Percentiles rank a stretch among this genome's conserved stretches.
Conservation (phyloP, 2,888 invertebrate species). For the Sylvicola fuscatus region DNA sequence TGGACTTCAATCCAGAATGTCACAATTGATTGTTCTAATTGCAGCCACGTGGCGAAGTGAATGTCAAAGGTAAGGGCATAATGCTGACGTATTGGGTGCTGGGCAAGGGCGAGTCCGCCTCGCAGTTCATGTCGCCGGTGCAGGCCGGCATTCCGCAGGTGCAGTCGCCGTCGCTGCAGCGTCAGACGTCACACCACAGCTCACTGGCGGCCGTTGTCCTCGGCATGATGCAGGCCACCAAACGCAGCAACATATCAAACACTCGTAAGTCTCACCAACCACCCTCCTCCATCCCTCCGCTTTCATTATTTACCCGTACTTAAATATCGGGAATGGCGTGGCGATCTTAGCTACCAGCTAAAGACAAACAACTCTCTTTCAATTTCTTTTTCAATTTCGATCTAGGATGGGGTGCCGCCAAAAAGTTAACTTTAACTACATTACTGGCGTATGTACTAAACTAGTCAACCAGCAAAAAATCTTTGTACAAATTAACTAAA, state of each 20-base stretch:
- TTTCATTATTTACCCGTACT: too few relatives aligned
- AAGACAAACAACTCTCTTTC: conserved; percentile 1
- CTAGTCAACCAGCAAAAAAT: too few relatives aligned
- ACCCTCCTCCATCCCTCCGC: too few relatives aligned
- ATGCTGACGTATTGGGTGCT: conserved; percentile 91
- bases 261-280: conserved; percentile 18
- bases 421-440: conserved; percentile 7
- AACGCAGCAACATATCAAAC: conserved; percentile 20
- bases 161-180: conserved; percentile 33
- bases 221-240: conserved; percentile 61
- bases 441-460: conserved; percentile 8
- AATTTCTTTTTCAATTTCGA: conserved; percentile 1
- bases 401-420: conserved; percentile 8
- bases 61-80: conserved; percentile 86
- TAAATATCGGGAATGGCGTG: too few relatives aligned
- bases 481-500: too few relatives aligned
- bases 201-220: conserved; percentile 75
- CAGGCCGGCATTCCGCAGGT: conserved; percentile 27
- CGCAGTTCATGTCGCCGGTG: conserved; percentile 20
- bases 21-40: background rate
- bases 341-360: too few relatives aligned
- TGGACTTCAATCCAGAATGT: background rate
- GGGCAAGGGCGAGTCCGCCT: conserved; percentile 29
- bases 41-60: conserved; percentile 68
- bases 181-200: conserved; percentile 50